These are phyloP conservation scores for Habrosyne pyritoides DNA, from an alignment of 2,888 invertebrate genomes.

Conservation along the genomic window DNA sequence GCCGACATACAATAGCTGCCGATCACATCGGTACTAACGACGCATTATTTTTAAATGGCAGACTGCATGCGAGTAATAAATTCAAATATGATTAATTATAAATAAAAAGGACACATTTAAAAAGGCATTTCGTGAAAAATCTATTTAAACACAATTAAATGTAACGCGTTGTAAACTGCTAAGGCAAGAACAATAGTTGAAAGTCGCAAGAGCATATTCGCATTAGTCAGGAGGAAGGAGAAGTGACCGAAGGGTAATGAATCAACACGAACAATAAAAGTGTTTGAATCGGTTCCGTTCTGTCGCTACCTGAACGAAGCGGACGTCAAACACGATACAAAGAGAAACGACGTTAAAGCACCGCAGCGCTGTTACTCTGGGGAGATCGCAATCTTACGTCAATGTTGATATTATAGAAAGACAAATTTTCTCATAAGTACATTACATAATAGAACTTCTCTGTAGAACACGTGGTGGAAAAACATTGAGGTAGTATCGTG, in stretches of 20 bases:
- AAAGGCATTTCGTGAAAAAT: background rate
- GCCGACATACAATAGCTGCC: conserved; percentile 13
- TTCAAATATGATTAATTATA: background rate
- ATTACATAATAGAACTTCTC: background rate
- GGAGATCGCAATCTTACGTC: background rate
- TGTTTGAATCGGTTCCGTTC: conserved; percentile 13
- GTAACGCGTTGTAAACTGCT: conserved; percentile 23
- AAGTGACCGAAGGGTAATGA: conserved; percentile 16
- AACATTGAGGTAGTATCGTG: background rate
- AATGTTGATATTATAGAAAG: too few species aligned
- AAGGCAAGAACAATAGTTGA: conserved; percentile 31
- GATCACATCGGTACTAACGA: background rate
- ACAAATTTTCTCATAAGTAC: background rate
- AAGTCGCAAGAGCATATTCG: conserved; percentile 59
- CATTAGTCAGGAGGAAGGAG: conserved; percentile 38
- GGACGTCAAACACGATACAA: conserved; percentile 13
- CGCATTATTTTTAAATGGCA: background rate
- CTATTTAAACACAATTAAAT: background rate
- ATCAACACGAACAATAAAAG: conserved; percentile 14
- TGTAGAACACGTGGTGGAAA: background rate
- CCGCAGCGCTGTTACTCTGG: conserved; percentile 1
- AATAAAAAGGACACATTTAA: background rate
- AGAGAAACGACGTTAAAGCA: conserved; percentile 8
- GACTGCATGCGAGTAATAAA: background rate
- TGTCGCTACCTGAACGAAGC: conserved; percentile 8